Evolutionary conservation across 2,113 vertebrate genomes (phyloP), one percentile per base, ranked within the genome.

Genomic region (Phocoena sinus): DNA sequence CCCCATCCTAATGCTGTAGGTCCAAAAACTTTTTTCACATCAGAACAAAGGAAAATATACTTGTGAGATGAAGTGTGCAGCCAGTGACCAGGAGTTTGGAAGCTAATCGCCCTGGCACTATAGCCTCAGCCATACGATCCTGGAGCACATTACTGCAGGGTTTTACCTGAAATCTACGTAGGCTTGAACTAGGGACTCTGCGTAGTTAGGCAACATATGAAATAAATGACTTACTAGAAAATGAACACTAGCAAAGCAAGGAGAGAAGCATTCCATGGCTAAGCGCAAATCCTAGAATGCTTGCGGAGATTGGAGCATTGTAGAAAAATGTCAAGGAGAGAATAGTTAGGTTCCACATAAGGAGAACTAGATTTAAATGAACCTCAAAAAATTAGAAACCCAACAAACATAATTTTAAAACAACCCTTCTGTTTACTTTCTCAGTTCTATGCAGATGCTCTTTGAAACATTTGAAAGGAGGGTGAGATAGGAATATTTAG

Each of bases 81-180:
- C 62, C 82, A 28, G 41, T 0, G n/a, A 12, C 23, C 11, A 26
- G 62, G 63, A 73, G 23, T 47, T 15, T 7, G 1, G 58, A 10
- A 33, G 31, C 38, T 2, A 1, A 9, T 0, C 1, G 11, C 44
- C 21, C 6, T 5, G 38, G 23, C 58, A 25, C 28, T 4, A 0
- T 5, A 6, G 53, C 95, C n/a, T 7, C 67, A 44, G 33, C n/a
- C n/a, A 1, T 0, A 1, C 2, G 12, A 8, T 3, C 20, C 25
- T 0, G 11, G 62, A 9, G 26, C 26, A 13, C 9, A 2, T 1
- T 20, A 47, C 0, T 14, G 2, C 26, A 80, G 60, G 33, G 15
- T 15, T 41, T 68, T 2, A 0, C 6, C 56, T 50, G 60, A 20
- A 74, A 90, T 15, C 53, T 36, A 9, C 0, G 0, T 3, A 38